Percentiles rank a stretch among this genome's conserved stretches.
phyloP scores from a whole-genome alignment of 1,140 invertebrate genomes.

The Atta colombica region DNA sequence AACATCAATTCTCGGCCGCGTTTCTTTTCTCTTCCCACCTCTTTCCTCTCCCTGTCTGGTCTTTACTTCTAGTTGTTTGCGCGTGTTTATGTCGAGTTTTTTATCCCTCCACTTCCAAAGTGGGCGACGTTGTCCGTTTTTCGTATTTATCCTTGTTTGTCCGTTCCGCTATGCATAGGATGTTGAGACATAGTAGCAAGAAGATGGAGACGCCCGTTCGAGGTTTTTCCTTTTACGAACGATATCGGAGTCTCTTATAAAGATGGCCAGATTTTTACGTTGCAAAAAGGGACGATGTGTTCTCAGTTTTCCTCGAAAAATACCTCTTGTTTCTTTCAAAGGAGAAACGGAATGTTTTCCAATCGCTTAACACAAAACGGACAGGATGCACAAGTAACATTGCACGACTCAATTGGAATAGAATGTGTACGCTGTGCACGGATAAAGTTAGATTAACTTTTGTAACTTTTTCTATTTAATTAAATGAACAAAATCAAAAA shows the following conservation, averaged over 20 bases:
- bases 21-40: slow-evolving; percentile 9
- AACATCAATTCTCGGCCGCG: slow-evolving; percentile 63
- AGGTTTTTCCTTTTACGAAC: not conserved
- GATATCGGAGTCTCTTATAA: not conserved
- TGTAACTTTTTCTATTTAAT: no score
- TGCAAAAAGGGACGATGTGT: not conserved
- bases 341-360: no score
- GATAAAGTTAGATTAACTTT: no score
- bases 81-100: slow-evolving; percentile 47
- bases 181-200: slow-evolving; percentile 32
- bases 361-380: no score
- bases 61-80: slow-evolving; percentile 29
- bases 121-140: not conserved
- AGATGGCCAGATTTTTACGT: slow-evolving; percentile 16
- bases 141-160: slow-evolving; percentile 46
- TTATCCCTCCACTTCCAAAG: not conserved
- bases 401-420: no score
- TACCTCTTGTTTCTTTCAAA: not conserved
- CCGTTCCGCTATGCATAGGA: not conserved
- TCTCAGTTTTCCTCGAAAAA: not conserved
- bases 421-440: no score
- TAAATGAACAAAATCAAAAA: no score
- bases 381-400: no score
- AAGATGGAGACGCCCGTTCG: slow-evolving; percentile 4
- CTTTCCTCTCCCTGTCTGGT: not conserved